Evolutionary conservation across 1,140 invertebrate species (phyloP).

Genomic region (Cyrtorhinus lividipennis): DNA sequence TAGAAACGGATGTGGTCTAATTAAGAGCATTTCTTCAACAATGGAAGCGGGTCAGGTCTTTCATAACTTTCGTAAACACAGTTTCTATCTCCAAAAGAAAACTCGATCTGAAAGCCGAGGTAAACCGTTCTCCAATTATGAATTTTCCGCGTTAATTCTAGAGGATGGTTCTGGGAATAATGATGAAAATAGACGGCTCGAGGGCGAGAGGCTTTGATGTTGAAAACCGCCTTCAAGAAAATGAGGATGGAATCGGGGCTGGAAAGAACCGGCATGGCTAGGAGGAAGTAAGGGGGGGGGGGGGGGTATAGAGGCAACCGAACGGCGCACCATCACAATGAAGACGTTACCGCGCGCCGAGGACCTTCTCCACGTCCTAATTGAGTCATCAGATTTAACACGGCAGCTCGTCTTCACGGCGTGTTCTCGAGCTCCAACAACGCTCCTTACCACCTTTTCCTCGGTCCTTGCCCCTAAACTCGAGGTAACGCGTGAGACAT

Average conservation of each 20-base stretch:
- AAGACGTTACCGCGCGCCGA: not conserved
- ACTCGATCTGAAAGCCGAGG: not conserved
- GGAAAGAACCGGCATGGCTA: not conserved
- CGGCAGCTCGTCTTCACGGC: constrained; percentile 4
- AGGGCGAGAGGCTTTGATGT: not conserved
- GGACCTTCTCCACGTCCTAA: not conserved
- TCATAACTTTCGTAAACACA: not conserved
- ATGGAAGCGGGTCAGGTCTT: not conserved
- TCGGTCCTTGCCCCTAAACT: no score
- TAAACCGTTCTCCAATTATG: not conserved
- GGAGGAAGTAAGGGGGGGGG: not conserved
- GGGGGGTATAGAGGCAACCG: not conserved
- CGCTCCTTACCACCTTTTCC: no score
- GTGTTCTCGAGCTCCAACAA: not conserved
- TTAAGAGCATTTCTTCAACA: no score
- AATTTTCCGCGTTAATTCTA: not conserved
- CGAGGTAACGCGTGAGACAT: no score
- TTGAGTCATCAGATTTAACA: constrained; percentile 10
- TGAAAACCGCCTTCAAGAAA: constrained; percentile 3
- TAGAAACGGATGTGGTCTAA: no score
- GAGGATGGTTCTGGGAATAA: not conserved
- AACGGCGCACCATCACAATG: not conserved
- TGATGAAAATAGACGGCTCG: no score
- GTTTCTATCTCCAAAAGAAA: not conserved
- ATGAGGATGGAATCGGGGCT: not conserved